Percentiles rank a stretch among this genome's conserved stretches.
phyloP scores from a whole-genome alignment of 2,888 invertebrate species.

The Coleophora deauratella region DNA sequence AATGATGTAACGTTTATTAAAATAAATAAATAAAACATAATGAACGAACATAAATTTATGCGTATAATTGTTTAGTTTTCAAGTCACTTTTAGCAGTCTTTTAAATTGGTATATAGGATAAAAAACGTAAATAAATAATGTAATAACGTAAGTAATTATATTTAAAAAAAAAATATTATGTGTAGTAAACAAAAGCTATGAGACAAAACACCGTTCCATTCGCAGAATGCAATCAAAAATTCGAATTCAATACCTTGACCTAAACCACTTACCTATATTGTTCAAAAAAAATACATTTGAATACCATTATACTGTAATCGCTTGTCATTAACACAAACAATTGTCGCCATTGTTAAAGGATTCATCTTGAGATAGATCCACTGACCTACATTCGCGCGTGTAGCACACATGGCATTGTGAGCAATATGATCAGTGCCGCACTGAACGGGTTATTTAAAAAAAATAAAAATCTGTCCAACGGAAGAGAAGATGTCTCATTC shows the following conservation, averaged over 20 bases:
- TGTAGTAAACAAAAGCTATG: background rate
- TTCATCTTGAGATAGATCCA: slow-evolving; percentile 51
- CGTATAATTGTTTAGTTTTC: too few relatives aligned
- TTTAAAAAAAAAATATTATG: too few relatives aligned
- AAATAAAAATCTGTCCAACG: slow-evolving; percentile 43
- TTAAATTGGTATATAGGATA: too few relatives aligned
- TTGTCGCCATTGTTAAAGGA: slow-evolving; percentile 30
- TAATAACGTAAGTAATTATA: too few relatives aligned
- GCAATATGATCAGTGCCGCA: slow-evolving; percentile 19
- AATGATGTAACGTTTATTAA: too few relatives aligned
- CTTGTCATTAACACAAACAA: slow-evolving; percentile 13
- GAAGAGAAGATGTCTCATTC: slow-evolving; percentile 44
- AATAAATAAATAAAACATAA: too few relatives aligned
- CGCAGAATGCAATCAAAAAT: slow-evolving; percentile 6
- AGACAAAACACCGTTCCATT: background rate
- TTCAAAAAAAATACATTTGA: slow-evolving; percentile 13
- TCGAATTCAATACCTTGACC: slow-evolving; percentile 23
- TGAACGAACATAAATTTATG: too few relatives aligned
- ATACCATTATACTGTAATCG: slow-evolving; percentile 11
- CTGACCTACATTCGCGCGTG: slow-evolving; percentile 54
- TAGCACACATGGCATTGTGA: slow-evolving; percentile 41
- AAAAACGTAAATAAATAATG: too few relatives aligned
- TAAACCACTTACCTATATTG: slow-evolving; percentile 10
- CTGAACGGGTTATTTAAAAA: slow-evolving; percentile 31
- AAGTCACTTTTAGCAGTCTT: too few relatives aligned